Evolutionary conservation across 2,888 invertebrate species (phyloP).

Genomic region (Villa cingulata): DNA sequence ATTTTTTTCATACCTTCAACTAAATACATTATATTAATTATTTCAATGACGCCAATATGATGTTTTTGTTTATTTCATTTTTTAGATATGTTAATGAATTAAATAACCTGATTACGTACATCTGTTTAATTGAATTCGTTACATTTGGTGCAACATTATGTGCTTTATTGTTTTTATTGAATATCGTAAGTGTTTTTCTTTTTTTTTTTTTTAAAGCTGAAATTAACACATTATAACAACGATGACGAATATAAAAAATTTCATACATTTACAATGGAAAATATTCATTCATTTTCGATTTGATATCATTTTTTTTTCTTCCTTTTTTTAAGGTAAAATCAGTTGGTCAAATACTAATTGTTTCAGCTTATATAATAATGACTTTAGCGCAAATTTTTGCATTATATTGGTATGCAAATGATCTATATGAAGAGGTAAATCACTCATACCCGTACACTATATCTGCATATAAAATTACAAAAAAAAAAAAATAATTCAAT

Average conservation of each 20-base stretch:
- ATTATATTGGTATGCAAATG: conserved; percentile 32
- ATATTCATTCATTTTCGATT: too few species aligned
- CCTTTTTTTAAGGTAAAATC: conserved; percentile 1
- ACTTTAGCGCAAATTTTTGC: conserved; percentile 19
- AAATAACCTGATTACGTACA: conserved; percentile 24
- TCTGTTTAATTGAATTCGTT: conserved; percentile 25
- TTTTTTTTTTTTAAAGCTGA: too few species aligned
- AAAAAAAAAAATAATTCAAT: too few species aligned
- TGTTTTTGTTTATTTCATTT: too few species aligned
- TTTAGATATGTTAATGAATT: conserved; percentile 24
- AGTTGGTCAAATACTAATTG: conserved; percentile 5
- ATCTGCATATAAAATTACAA: conserved; percentile 3
- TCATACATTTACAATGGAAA: too few species aligned
- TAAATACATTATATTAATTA: too few species aligned
- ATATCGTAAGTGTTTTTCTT: conserved; percentile 22
- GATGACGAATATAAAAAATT: too few species aligned
- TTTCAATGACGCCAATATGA: too few species aligned
- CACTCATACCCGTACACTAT: too few species aligned
- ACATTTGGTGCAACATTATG: conserved; percentile 25
- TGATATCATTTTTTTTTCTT: background rate
- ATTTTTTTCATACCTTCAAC: too few species aligned
- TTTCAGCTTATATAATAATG: conserved; percentile 8
- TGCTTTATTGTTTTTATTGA: conserved; percentile 26
- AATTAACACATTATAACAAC: too few species aligned
- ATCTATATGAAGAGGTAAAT: conserved; percentile 28